Conservation (phyloP, 2,888 invertebrate species). For the Germaria angustata region DNA sequence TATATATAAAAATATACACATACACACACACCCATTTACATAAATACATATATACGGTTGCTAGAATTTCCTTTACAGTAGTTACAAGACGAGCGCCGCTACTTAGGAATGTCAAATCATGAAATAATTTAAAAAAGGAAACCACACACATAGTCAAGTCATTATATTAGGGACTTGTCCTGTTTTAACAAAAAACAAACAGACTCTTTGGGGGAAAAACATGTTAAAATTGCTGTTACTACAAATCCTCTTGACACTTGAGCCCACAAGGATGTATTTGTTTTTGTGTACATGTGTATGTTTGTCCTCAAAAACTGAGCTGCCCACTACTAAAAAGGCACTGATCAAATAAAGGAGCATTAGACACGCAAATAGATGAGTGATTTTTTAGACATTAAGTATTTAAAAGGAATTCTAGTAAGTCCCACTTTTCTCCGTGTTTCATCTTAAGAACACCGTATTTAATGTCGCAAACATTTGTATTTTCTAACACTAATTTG, state of each 20-base stretch:
- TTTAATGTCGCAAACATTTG: too few relatives aligned
- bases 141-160: constrained; percentile 49
- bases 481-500: too few relatives aligned
- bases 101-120: constrained; percentile 49
- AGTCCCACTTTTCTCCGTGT: too few relatives aligned
- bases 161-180: constrained; percentile 28
- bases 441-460: too few relatives aligned
- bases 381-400: background rate
- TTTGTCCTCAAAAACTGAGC: constrained; percentile 8
- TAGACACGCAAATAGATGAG: constrained; percentile 54
- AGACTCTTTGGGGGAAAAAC: constrained; percentile 12
- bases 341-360: constrained; percentile 56
- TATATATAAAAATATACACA: background rate
- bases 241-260: constrained; percentile 54
- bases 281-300: background rate
- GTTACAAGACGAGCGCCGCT: constrained; percentile 15
- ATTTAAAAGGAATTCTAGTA: background rate
- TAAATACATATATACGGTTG: background rate
- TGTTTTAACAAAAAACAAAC: background rate
- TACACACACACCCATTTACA: constrained; percentile 35
- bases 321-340: constrained; percentile 1
- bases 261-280: constrained; percentile 42
- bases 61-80: constrained; percentile 29
- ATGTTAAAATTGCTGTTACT: constrained; percentile 34
- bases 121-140: constrained; percentile 21